Percentiles rank a stretch among this genome's conserved stretches.
Evolutionary conservation across 2,797 vertebrate genomes (phyloP).

Genomic region (Myotis findleyi): DNA sequence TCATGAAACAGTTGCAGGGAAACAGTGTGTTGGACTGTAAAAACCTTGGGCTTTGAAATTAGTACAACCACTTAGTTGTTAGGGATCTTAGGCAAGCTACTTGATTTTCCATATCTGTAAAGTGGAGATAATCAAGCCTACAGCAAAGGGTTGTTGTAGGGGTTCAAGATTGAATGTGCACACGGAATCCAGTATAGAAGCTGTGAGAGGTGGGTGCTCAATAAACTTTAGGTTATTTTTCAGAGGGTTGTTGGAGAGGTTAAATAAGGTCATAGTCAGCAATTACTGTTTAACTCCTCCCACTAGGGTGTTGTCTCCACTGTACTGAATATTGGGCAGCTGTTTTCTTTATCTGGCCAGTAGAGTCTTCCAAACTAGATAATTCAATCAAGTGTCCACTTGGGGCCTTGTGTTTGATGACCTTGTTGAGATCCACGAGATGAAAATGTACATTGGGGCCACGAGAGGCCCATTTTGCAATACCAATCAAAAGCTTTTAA

Average conservation of each 20-base stretch:
- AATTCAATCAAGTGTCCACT: constrained; percentile 39
- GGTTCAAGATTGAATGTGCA: background rate
- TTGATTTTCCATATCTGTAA: constrained; percentile 40
- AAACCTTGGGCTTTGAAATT: constrained; percentile 4
- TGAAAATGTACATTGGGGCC: background rate
- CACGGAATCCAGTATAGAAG: background rate
- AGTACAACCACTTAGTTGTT: background rate
- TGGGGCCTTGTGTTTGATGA: constrained; percentile 34
- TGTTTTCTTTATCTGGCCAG: constrained; percentile 53
- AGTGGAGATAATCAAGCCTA: constrained; percentile 3
- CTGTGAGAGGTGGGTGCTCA: background rate
- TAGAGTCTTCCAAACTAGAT: background rate
- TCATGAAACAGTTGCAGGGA: constrained; percentile 1
- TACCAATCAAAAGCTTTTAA: constrained; percentile 12
- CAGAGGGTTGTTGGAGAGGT: background rate
- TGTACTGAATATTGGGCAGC: background rate
- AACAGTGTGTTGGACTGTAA: background rate
- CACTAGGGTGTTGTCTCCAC: background rate
- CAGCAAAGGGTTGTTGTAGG: background rate
- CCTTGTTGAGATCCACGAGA: constrained; percentile 49
- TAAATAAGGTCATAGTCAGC: constrained; percentile 8
- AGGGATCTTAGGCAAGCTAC: constrained; percentile 18
- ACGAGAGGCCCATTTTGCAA: background rate
- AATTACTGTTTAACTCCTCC: background rate
- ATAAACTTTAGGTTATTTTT: constrained; percentile 22